Percentiles rank a stretch among this genome's conserved stretches.
phyloP scores from a whole-genome alignment of 2,113 vertebrate species.

The Columba janthina region DNA sequence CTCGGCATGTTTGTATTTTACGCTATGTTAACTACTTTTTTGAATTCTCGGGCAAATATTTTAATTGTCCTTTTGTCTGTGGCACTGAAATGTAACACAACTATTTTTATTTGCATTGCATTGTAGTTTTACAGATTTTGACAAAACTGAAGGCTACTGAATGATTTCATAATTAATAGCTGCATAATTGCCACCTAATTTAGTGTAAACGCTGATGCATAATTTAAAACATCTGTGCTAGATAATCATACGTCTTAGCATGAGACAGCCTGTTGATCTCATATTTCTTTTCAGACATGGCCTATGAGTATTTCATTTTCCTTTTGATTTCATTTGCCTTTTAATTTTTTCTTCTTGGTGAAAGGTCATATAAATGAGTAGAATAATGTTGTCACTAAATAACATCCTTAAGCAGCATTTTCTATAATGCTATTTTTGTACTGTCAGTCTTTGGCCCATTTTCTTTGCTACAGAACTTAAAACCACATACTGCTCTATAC shows the following conservation, averaged over 20 bases:
- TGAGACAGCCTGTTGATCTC: conserved; percentile 37
- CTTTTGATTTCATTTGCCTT: background rate
- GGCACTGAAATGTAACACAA: background rate
- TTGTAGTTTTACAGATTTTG: conserved; percentile 29
- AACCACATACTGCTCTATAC: background rate
- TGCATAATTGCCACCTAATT: conserved; percentile 51
- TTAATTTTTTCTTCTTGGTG: background rate
- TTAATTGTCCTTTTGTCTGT: background rate
- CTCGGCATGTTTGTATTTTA: background rate
- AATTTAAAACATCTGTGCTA: conserved; percentile 51
- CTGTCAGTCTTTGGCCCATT: background rate
- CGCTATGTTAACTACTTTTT: background rate
- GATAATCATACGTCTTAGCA: conserved; percentile 42
- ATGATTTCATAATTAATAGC: conserved; percentile 52
- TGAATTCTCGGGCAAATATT: background rate
- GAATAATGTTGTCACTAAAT: background rate
- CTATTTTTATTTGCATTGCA: background rate
- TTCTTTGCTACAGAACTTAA: background rate
- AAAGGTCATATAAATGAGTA: background rate
- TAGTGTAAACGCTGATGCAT: background rate
- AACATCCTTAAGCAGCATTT: background rate
- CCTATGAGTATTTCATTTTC: background rate
- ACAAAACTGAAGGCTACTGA: conserved; percentile 22
- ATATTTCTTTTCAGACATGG: background rate
- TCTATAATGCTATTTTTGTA: background rate